phyloP scores from a whole-genome alignment of 1,140 invertebrate genomes.

The Dryas iulia region DNA sequence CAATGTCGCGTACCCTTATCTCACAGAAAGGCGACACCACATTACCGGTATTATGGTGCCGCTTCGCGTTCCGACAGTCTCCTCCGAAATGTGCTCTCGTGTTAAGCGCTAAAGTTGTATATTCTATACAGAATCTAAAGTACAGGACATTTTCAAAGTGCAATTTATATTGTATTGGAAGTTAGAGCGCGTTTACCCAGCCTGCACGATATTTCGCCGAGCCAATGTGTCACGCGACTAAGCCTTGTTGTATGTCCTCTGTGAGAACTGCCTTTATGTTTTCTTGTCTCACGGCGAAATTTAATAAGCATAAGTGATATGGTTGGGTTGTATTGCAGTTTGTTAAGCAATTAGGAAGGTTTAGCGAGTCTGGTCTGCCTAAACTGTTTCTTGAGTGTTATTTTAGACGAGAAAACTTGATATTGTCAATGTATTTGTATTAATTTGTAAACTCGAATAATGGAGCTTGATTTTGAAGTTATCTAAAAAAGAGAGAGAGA shows the following conservation, averaged over 20 bases:
- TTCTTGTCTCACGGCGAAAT: conserved; percentile 61
- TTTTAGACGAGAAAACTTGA: too few relatives aligned
- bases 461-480: too few relatives aligned
- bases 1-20: conserved; percentile 80
- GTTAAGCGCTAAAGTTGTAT: conserved; percentile 55
- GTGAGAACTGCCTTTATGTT: conserved; percentile 60
- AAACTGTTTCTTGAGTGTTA: not conserved
- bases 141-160: conserved; percentile 75
- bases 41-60: conserved; percentile 76
- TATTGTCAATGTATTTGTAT: too few relatives aligned
- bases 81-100: conserved; percentile 50
- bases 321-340: conserved; percentile 45
- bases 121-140: conserved; percentile 57
- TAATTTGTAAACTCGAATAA: too few relatives aligned
- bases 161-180: conserved; percentile 80
- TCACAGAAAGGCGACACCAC: conserved; percentile 79
- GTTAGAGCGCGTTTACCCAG: conserved; percentile 71
- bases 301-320: conserved; percentile 69
- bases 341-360: conserved; percentile 47
- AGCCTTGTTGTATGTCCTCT: conserved; percentile 59
- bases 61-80: conserved; percentile 33
- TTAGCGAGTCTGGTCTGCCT: not conserved
- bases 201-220: conserved; percentile 75
- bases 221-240: conserved; percentile 65
- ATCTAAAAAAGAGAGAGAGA: too few relatives aligned